Evolutionary conservation across 2,797 vertebrate genomes (phyloP), one percentile per base, ranked within the genome.

Genomic region (Pangasius larnaudii): DNA sequence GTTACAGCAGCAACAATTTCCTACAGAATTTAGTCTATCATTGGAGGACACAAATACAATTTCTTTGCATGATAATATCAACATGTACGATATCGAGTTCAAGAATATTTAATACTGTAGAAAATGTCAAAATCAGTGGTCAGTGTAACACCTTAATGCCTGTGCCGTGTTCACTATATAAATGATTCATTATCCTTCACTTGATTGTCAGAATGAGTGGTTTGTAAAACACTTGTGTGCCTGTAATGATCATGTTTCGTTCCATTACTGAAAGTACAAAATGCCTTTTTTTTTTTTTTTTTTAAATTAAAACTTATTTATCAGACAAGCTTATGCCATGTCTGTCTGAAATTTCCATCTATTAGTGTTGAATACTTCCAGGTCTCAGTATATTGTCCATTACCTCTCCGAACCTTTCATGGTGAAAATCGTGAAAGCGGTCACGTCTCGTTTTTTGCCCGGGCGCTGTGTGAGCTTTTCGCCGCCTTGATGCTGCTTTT

Each of bases 401-500:
- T 51, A 74, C 51, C 18, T 63, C 53, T 24, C 30, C 56, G 85
- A 42, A 63, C 86, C 78, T 81, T 36, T 63, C 13, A 30, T 27
- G 58, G 58, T 63, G 79, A 61, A 79, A 51, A 53, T 51, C 16
- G 18, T 4, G 19, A 81, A 46, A 5, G 46, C 5, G 39, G 84
- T 91, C 90, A 92, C 30, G 88, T 89, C 84, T 92, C 91, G 9
- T 71, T 84, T 89, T 89, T 91, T 1, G 88, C 49, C 63, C 89
- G 82, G 71, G 87, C 49, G 27, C 81, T 67, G 61, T 96, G 96
- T 9, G 95, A 86, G 58, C 95, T 96, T 93, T 96, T 97, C 89
- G 96, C 77, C 6, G 94, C 95, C 93, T 97, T 97, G 89, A 93
- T 91, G 82, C 90, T 92, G 58, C 93, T 91, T 89, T 95, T 97